phyloP scores from a whole-genome alignment of 2,888 invertebrate species.

The Lissonota sp. region DNA sequence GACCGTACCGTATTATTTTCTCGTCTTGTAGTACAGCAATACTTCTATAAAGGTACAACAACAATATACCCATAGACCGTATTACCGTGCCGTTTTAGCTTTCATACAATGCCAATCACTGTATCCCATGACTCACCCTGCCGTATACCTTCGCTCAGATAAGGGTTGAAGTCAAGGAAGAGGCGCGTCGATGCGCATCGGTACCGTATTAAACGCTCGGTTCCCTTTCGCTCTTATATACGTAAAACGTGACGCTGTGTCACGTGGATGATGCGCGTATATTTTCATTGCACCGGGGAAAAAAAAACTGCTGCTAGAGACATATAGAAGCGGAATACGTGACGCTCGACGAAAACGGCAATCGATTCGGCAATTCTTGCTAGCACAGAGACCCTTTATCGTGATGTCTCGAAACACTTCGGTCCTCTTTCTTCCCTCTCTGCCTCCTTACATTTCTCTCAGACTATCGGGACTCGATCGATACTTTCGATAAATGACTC shows the following conservation, averaged over 20 bases:
- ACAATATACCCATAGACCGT: too few species aligned
- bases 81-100: too few species aligned
- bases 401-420: conserved; percentile 42
- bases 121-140: too few species aligned
- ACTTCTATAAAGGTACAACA: too few species aligned
- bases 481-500: not conserved
- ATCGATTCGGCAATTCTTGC: conserved; percentile 49
- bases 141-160: not conserved
- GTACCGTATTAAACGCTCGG: conserved; percentile 47
- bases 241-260: conserved; percentile 47
- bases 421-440: not conserved
- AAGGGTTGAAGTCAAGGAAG: conserved; percentile 52
- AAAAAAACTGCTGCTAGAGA: conserved; percentile 28
- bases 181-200: conserved; percentile 55
- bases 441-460: not conserved
- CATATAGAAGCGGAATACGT: conserved; percentile 44
- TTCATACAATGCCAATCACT: too few species aligned
- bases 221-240: conserved; percentile 37
- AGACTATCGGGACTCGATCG: not conserved
- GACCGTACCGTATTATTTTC: too few species aligned
- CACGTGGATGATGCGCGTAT: conserved; percentile 22
- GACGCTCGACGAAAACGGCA: conserved; percentile 43
- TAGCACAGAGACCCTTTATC: conserved; percentile 44
- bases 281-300: conserved; percentile 35
- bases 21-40: too few species aligned